Conservation (phyloP, 1,140 invertebrate species). For the Schlechtendalia chinensis region DNA sequence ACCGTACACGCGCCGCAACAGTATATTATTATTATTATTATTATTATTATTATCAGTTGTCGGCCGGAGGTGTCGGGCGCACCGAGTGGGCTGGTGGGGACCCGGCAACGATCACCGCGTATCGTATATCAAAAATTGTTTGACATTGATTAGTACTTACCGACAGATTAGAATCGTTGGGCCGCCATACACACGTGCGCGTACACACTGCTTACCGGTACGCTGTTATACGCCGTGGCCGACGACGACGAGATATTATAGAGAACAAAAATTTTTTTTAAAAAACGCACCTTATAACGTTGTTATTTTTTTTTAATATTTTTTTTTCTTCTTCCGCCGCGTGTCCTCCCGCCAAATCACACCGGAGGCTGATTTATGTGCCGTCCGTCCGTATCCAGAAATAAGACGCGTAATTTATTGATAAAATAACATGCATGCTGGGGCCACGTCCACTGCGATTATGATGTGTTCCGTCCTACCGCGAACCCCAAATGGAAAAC, state of each 20-base stretch:
- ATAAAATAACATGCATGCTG: neutral
- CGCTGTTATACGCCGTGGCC: too few relatives aligned
- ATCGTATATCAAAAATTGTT: slow-evolving; percentile 43
- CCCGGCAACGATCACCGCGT: too few relatives aligned
- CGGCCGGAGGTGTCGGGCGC: too few relatives aligned
- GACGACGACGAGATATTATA: neutral
- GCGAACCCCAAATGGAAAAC: too few relatives aligned
- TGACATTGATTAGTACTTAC: slow-evolving; percentile 49
- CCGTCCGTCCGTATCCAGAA: neutral
- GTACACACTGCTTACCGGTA: too few relatives aligned
- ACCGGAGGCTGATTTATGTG: slow-evolving; percentile 47
- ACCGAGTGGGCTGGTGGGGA: too few relatives aligned
- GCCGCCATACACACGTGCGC: neutral
- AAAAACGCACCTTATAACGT: slow-evolving; percentile 5
- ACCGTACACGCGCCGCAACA: neutral
- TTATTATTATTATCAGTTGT: neutral
- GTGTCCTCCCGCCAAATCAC: slow-evolving; percentile 20
- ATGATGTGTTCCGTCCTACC: too few relatives aligned
- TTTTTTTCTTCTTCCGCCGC: too few relatives aligned
- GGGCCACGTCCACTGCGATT: too few relatives aligned
- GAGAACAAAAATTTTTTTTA: too few relatives aligned
- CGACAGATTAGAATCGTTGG: slow-evolving; percentile 45
- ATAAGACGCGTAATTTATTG: slow-evolving; percentile 33
- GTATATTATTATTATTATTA: neutral
- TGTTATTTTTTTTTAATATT: slow-evolving; percentile 23